Evolutionary conservation across 1,140 invertebrate genomes (phyloP).

Genomic region (Trypoxylus dichotomus): DNA sequence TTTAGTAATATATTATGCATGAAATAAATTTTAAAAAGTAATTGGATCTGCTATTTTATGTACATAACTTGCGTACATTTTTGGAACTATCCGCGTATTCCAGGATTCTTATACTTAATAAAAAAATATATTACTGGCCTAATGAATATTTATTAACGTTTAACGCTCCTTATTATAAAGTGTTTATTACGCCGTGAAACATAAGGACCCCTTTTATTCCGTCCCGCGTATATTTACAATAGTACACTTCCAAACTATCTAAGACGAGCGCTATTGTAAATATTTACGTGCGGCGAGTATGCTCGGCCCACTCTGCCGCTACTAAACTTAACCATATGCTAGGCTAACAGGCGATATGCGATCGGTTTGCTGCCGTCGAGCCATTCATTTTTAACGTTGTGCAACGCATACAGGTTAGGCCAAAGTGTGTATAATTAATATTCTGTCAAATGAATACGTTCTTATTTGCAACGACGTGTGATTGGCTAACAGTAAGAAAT

Average conservation of each 20-base stretch:
- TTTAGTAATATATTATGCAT: too few species aligned
- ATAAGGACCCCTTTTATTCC: neutral
- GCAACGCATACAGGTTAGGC: neutral
- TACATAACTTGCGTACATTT: too few species aligned
- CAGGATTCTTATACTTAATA: neutral
- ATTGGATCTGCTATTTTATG: too few species aligned
- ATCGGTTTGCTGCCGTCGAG: neutral
- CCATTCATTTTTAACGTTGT: neutral
- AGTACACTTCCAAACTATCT: neutral
- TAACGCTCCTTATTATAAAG: neutral
- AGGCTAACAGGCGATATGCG: neutral
- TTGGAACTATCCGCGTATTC: neutral
- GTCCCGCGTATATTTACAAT: neutral
- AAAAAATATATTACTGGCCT: neutral
- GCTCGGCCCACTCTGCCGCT: neutral
- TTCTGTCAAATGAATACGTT: neutral
- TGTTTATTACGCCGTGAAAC: neutral
- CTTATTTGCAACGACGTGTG: neutral
- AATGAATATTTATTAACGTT: neutral
- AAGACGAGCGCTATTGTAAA: neutral
- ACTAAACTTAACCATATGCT: neutral
- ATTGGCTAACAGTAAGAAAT: neutral
- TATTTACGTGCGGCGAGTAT: neutral
- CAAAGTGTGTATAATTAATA: neutral
- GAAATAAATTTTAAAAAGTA: too few species aligned